These are phyloP conservation scores for Aphodius sticticus DNA, from an alignment of 2,888 invertebrate species.

Conservation along the genomic window DNA sequence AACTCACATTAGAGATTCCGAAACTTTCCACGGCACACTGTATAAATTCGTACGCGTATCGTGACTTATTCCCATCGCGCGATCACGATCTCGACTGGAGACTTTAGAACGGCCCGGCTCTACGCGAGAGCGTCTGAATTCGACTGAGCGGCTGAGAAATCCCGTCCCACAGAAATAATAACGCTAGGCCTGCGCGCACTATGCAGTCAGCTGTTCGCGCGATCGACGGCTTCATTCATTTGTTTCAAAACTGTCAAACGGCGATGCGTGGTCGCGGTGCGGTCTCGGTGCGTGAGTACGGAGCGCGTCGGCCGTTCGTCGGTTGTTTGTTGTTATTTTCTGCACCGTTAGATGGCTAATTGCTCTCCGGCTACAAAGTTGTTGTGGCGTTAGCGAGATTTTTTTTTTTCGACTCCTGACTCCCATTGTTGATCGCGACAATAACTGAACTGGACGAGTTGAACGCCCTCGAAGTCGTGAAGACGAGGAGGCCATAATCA, in stretches of 20 bases:
- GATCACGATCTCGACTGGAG: neutral
- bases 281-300: neutral
- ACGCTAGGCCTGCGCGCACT: slow-evolving; percentile 7
- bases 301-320: neutral
- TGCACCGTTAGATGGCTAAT: neutral
- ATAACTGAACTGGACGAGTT: neutral
- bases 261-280: neutral
- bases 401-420: neutral
- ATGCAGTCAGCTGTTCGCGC: slow-evolving; percentile 19
- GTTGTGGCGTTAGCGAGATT: slow-evolving; percentile 10
- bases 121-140: neutral
- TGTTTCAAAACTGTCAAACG: slow-evolving; percentile 7
- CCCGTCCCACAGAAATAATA: neutral
- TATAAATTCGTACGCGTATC: neutral
- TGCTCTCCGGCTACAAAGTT: neutral
- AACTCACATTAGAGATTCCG: neutral
- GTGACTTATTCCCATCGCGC: slow-evolving; percentile 1
- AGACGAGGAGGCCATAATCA: neutral
- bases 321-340: slow-evolving; percentile 13
- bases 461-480: neutral
- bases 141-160: neutral
- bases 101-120: neutral
- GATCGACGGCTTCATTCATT: slow-evolving; percentile 20
- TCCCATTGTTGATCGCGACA: neutral
- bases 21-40: neutral